phyloP scores from a whole-genome alignment of 2,888 invertebrate genomes.

The Volucella inanis region DNA sequence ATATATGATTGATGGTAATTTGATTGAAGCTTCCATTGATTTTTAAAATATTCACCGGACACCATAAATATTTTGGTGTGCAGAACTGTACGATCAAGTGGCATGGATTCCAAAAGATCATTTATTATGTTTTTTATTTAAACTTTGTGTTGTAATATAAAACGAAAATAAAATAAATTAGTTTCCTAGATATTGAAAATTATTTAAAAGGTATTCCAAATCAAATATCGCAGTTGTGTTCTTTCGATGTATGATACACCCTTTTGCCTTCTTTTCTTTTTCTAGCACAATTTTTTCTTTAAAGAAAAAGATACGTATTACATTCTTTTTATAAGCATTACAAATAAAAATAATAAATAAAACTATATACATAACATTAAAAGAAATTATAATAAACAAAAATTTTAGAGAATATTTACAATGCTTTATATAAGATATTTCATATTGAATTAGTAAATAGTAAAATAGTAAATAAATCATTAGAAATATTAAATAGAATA shows the following conservation, averaged over 20 bases:
- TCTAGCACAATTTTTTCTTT: constrained; percentile 24
- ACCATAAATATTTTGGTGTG: too few relatives aligned
- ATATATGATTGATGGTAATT: too few relatives aligned
- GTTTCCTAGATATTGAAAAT: too few relatives aligned
- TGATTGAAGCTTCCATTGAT: too few relatives aligned
- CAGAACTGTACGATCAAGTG: too few relatives aligned
- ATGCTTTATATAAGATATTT: constrained; percentile 55
- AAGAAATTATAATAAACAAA: not conserved
- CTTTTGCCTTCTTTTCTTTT: not conserved
- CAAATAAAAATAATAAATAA: constrained; percentile 7
- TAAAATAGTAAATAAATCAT: constrained; percentile 14
- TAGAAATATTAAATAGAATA: constrained; percentile 36
- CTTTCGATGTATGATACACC: not conserved
- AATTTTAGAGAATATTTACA: constrained; percentile 63
- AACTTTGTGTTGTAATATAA: too few relatives aligned
- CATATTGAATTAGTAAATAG: constrained; percentile 45
- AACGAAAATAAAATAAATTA: too few relatives aligned
- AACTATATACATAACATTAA: not conserved
- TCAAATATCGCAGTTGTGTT: not conserved
- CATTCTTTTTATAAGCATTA: not conserved
- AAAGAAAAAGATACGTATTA: not conserved
- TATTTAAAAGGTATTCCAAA: too few relatives aligned
- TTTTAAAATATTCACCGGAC: too few relatives aligned
- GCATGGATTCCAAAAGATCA: too few relatives aligned
- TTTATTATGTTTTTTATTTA: too few relatives aligned